Base-by-base conservation (phyloP, 2,113 vertebrate genomes). In the Nycticebus coucang region DNA sequence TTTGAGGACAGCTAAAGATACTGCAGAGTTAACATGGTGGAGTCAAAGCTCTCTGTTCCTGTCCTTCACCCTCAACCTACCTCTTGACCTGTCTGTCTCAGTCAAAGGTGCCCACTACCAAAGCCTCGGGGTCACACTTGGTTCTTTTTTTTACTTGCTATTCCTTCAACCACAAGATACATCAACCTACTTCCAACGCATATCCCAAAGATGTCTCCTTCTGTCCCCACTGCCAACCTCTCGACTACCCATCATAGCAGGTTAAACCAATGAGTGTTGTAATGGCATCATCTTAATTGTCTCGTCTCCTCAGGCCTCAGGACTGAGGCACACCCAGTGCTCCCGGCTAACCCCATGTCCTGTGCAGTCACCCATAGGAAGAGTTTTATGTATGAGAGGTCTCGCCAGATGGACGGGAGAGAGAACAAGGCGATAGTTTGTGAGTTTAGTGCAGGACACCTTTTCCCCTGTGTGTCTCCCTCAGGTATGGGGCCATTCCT, bases 281-380 rank as follows among this genome's bases (percentile, higher is more conserved):
- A 95, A 79, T 85, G 64, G 68, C 35, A 87, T 87, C 35, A 79
- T 92, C 60, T 84, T 83, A 68, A 80, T 93, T 93, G 26, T 86
- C 10, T 64, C 24, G n/a, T 72, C 33, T 90, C 28, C 12, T 88
- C 85, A 69, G 9, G 21, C 13, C 21, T 41, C 45, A 1, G 50
- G 89, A 68, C 41, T 60, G 22, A 22, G 45, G 62, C 1, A 75
- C 1, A 26, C 92, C 26, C 17, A 19, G 26, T 66, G 7, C 7
- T 84, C 64, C 74, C 30, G 72, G 78, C 50, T 22, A 60, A 55
- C 13, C 5, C 33, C 8, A 85, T 17, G 72, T 26, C 14, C 13
- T 64, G 21, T 7, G 6, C 33, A 62, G 90, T 62, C 55, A 78
- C 85, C 24, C 30, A 33, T 35, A 41, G 41, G 55, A 35, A 21